phyloP scores from a whole-genome alignment of 1,140 invertebrate species.

The Calephelis nemesis region DNA sequence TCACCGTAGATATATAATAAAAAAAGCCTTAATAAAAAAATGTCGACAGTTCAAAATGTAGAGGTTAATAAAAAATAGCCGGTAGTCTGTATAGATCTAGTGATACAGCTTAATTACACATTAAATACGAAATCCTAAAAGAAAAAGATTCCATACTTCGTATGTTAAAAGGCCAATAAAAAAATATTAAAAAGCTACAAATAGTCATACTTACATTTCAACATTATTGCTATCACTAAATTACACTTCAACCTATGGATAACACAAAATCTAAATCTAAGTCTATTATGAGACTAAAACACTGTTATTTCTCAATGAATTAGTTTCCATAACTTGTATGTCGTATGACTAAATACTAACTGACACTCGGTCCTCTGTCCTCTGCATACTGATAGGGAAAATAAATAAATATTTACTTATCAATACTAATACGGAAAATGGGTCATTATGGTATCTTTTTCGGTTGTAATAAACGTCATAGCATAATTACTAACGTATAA shows the following conservation, averaged over 20 bases:
- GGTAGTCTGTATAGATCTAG: no score
- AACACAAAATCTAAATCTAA: not conserved
- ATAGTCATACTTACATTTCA: conserved; percentile 11
- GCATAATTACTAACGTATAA: no score
- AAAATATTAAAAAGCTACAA: not conserved
- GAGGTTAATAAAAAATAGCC: no score
- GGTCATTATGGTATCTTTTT: conserved; percentile 12
- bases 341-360: conserved; percentile 13
- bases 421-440: conserved; percentile 15
- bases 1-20: no score
- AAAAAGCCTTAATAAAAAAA: no score
- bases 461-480: not conserved
- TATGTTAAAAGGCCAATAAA: not conserved
- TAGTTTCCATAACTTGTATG: not conserved
- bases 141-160: no score
- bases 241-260: not conserved
- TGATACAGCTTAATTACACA: no score
- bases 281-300: not conserved
- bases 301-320: not conserved
- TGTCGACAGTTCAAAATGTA: no score
- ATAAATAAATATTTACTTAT: conserved; percentile 20
- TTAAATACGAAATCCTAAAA: no score
- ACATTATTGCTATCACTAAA: conserved; percentile 1
- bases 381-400: conserved; percentile 18
- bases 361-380: conserved; percentile 12